Percentiles rank a stretch among this genome's conserved stretches.
Evolutionary conservation across 2,797 vertebrate genomes (phyloP).

Genomic region (Hydrocynus forskahlii): DNA sequence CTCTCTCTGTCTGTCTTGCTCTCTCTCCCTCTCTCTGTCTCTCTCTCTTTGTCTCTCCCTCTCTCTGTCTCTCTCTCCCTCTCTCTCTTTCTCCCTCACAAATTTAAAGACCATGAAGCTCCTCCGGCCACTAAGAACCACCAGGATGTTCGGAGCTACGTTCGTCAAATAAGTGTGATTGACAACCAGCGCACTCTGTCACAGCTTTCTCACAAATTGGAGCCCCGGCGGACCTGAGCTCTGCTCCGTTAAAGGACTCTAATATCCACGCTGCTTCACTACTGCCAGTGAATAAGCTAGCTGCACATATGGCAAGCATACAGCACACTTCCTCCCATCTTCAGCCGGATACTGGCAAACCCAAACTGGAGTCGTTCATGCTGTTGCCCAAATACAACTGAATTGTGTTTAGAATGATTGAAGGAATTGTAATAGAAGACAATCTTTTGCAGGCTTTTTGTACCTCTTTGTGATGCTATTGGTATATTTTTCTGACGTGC

Average conservation of each 20-base stretch:
- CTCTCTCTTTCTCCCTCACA: no score
- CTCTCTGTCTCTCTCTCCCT: no score
- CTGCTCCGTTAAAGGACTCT: constrained; percentile 45
- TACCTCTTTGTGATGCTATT: constrained; percentile 28
- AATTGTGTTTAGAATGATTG: constrained; percentile 5
- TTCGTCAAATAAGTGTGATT: constrained; percentile 94
- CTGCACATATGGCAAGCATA: constrained; percentile 26
- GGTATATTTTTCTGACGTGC: constrained; percentile 38
- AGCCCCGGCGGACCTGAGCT: constrained; percentile 90
- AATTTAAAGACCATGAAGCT: constrained; percentile 83
- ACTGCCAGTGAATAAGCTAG: constrained; percentile 69
- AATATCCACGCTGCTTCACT: constrained; percentile 71
- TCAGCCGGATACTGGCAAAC: constrained; percentile 9
- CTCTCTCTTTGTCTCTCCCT: no score
- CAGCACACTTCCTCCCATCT: constrained; percentile 27
- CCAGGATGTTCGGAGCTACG: constrained; percentile 90
- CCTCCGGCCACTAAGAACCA: constrained; percentile 92
- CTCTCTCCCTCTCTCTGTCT: no score
- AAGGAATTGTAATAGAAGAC: constrained; percentile 14
- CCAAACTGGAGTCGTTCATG: constrained; percentile 9
- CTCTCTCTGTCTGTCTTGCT: constrained; percentile 1
- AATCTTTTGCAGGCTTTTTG: constrained; percentile 44
- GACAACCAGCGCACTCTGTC: constrained; percentile 98
- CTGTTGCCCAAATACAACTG: constrained; percentile 11
- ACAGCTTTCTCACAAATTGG: constrained; percentile 93